phyloP scores from a whole-genome alignment of 2,888 invertebrate genomes.

The Tinea semifulvella region DNA sequence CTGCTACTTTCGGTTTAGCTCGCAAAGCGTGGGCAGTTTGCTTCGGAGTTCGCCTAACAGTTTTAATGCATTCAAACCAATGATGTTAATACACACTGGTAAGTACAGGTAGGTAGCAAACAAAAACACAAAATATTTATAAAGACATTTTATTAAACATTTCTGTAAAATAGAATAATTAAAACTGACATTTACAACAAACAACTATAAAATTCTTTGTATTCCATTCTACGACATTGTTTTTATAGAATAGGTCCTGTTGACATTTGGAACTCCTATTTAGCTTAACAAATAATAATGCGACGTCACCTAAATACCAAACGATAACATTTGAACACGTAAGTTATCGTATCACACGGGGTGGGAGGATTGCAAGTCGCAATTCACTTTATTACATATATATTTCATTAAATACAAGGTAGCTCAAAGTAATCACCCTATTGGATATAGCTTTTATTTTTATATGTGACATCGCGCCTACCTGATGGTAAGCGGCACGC shows the following conservation, averaged over 20 bases:
- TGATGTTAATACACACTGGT: too few species aligned
- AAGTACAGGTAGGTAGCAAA: too few species aligned
- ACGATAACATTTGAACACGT: constrained; percentile 46
- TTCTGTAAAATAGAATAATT: constrained; percentile 65
- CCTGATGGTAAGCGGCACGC: too few species aligned
- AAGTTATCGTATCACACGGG: constrained; percentile 49
- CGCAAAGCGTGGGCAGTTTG: too few species aligned
- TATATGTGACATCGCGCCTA: too few species aligned
- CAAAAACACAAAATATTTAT: constrained; percentile 39
- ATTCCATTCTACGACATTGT: constrained; percentile 51
- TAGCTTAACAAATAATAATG: neutral
- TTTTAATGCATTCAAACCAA: too few species aligned
- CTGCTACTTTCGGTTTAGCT: too few species aligned
- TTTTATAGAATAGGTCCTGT: constrained; percentile 53
- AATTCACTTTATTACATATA: constrained; percentile 21
- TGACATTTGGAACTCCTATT: constrained; percentile 31
- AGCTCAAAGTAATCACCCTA: too few species aligned
- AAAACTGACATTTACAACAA: constrained; percentile 66
- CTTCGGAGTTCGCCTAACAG: too few species aligned
- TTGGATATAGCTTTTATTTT: neutral
- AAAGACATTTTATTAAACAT: constrained; percentile 66
- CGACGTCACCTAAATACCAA: constrained; percentile 21
- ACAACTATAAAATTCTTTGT: constrained; percentile 65
- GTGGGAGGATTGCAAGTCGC: constrained; percentile 29
- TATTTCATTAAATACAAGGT: constrained; percentile 35